phyloP scores from a whole-genome alignment of 2,113 vertebrate genomes.

The Kobus ellipsiprymnus region DNA sequence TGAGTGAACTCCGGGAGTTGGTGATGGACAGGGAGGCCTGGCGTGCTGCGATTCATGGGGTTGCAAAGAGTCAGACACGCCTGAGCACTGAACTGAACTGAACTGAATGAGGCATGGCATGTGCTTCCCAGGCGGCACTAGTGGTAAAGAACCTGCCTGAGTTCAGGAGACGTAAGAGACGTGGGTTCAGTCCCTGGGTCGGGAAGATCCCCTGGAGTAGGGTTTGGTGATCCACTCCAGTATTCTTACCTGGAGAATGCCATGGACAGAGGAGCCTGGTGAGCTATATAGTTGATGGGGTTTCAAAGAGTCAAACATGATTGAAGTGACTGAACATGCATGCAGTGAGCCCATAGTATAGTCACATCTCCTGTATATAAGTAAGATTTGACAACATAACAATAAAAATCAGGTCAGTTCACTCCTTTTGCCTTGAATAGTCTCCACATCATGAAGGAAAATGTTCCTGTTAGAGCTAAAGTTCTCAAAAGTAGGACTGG shows the following conservation, averaged over 20 bases:
- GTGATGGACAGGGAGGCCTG: no score
- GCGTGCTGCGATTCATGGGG: fast-evolving
- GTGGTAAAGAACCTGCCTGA: neutral
- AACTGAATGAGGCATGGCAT: neutral
- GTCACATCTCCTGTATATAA: neutral
- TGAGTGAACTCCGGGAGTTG: no score
- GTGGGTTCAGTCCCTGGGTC: neutral
- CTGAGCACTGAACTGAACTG: no score
- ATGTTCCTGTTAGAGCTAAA: neutral
- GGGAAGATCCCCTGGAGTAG: neutral
- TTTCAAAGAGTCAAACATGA: neutral
- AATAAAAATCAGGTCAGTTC: neutral
- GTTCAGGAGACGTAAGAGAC: neutral
- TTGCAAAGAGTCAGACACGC: fast-evolving
- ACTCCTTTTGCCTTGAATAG: neutral
- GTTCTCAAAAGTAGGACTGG: neutral
- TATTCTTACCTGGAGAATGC: neutral
- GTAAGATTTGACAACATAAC: neutral
- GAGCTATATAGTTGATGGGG: neutral
- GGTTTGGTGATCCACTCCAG: neutral
- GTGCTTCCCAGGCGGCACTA: neutral
- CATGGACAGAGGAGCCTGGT: neutral
- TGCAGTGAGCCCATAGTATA: neutral
- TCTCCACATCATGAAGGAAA: neutral
- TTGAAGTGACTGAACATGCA: fast-evolving